Percentiles rank a stretch among this genome's conserved stretches.
These are phyloP conservation scores for Capra hircus DNA, from an alignment of 2,113 vertebrate species.

Conservation along the genomic window DNA sequence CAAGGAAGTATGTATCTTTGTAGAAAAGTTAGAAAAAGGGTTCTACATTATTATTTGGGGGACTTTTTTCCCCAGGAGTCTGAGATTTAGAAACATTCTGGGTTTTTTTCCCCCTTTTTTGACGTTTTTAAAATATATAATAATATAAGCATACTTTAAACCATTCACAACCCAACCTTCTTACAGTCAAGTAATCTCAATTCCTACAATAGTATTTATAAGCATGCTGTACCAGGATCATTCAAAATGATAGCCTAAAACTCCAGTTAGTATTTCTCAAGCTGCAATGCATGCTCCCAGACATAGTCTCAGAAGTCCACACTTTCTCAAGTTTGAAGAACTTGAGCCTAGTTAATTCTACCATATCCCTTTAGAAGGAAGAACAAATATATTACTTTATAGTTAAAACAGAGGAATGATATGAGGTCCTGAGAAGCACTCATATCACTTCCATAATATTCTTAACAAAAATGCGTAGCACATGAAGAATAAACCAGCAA, in stretches of 20 bases:
- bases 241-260: background rate
- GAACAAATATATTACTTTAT: background rate
- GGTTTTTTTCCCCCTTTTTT: background rate
- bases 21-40: background rate
- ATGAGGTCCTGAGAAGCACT: background rate
- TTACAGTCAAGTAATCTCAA: background rate
- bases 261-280: background rate
- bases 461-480: background rate
- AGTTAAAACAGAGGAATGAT: background rate
- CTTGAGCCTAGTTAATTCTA: background rate
- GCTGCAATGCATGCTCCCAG: background rate
- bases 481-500: background rate
- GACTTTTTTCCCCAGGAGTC: background rate
- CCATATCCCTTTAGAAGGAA: background rate
- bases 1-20: background rate
- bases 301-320: background rate
- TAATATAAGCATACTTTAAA: background rate
- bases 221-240: background rate
- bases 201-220: background rate
- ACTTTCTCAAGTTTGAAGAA: background rate
- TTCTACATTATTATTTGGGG: background rate
- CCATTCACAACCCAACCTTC: background rate
- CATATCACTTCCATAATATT: background rate
- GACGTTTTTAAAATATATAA: background rate
- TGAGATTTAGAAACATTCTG: background rate